Conservation (phyloP, 2,888 invertebrate species). For the Onchidella celtica region DNA sequence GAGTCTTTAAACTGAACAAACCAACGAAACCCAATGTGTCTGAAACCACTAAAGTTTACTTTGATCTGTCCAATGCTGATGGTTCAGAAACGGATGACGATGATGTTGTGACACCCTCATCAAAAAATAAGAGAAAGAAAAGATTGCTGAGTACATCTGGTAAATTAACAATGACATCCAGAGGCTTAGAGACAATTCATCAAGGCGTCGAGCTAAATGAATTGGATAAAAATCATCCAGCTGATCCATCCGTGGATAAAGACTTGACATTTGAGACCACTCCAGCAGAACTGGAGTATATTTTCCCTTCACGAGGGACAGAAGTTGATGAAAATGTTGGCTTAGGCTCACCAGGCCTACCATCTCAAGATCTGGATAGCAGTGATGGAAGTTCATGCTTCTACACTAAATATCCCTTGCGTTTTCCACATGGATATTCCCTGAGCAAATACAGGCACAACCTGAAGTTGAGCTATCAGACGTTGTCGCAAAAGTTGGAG, state of each 20-base stretch:
- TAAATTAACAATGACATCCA: constrained; percentile 57
- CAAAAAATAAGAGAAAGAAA: constrained; percentile 43
- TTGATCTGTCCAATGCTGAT: constrained; percentile 76
- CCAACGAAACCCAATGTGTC: constrained; percentile 67
- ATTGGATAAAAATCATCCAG: constrained; percentile 52
- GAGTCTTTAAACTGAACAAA: constrained; percentile 35
- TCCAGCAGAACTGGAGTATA: constrained; percentile 20
- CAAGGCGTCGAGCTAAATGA: constrained; percentile 74
- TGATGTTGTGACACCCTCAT: constrained; percentile 56
- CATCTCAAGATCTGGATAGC: constrained; percentile 42
- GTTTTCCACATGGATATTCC: constrained; percentile 56
- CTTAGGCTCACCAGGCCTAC: constrained; percentile 23
- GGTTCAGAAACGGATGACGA: constrained; percentile 55
- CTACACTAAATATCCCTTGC: constrained; percentile 57
- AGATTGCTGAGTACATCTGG: constrained; percentile 45
- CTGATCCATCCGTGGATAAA: constrained; percentile 34
- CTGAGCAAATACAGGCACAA: constrained; percentile 58
- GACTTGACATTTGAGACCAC: constrained; percentile 21
- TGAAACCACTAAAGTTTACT: constrained; percentile 77
- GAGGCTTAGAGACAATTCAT: constrained; percentile 76
- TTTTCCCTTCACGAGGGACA: not conserved
- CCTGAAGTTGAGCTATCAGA: constrained; percentile 58
- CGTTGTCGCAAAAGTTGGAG: constrained; percentile 55
- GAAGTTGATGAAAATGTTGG: constrained; percentile 24
- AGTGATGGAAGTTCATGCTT: constrained; percentile 49